A percentile compares a stretch with the other conserved stretches of the same genome.
Evolutionary conservation across 2,888 invertebrate species (phyloP).

Genomic region (Leptinotarsa tumamoca): DNA sequence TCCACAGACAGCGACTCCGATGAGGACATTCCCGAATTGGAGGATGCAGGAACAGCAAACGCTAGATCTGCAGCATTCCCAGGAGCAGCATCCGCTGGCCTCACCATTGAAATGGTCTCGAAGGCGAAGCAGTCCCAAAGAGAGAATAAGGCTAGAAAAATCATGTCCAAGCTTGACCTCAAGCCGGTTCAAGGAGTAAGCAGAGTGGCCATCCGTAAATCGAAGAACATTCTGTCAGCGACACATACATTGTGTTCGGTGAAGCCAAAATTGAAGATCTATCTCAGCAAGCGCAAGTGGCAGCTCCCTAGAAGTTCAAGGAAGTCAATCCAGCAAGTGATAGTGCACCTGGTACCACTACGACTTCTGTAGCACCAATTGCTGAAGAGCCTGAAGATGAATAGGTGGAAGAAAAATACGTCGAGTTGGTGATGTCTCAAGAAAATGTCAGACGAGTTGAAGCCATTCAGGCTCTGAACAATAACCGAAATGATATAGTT

Average conservation of each 20-base stretch:
- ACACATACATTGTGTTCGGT: constrained; percentile 99
- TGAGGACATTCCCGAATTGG: constrained; percentile 90
- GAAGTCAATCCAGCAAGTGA: constrained; percentile 82
- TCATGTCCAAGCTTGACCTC: too few relatives aligned
- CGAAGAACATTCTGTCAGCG: constrained; percentile 99
- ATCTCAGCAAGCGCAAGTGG: constrained; percentile 93
- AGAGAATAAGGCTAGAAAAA: too few relatives aligned
- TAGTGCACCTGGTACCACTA: constrained; percentile 73
- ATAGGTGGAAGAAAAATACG: constrained; percentile 97
- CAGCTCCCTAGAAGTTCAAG: constrained; percentile 99
- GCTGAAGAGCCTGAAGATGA: constrained; percentile 92
- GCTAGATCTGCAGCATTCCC: constrained; percentile 70
- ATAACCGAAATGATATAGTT: constrained; percentile 98
- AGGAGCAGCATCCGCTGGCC: constrained; percentile 64
- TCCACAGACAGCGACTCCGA: constrained; percentile 86
- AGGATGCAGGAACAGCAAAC: constrained; percentile 77
- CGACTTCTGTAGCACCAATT: constrained; percentile 82
- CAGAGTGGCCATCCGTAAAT: constrained; percentile 97
- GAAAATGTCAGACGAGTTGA: constrained; percentile 94
- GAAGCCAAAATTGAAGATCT: constrained; percentile 99
- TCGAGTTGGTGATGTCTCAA: constrained; percentile 98
- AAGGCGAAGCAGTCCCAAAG: too few relatives aligned
- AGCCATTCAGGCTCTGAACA: constrained; percentile 95
- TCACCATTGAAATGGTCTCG: too few relatives aligned
- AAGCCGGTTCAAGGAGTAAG: constrained; percentile 86